phyloP scores from a whole-genome alignment of 2,888 invertebrate species.

The Caenorhabditis zanzibari region DNA sequence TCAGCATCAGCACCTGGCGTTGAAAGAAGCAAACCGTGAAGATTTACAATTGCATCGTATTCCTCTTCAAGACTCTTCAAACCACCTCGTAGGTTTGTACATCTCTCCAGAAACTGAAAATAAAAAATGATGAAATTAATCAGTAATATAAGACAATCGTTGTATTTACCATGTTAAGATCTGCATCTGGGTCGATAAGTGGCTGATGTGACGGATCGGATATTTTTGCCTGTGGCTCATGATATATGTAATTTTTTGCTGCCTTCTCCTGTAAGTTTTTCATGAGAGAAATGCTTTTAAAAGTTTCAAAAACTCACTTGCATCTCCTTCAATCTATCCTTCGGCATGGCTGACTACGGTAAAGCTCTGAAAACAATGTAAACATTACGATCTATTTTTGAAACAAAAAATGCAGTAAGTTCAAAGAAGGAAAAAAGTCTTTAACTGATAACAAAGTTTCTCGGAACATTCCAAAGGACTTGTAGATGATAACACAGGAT shows the following conservation, averaged over 20 bases:
- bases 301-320: too few species aligned
- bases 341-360: constrained; percentile 53
- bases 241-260: not conserved
- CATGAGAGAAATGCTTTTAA: too few species aligned
- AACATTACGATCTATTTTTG: not conserved
- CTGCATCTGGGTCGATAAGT: constrained; percentile 59
- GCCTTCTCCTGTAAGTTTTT: constrained; percentile 50
- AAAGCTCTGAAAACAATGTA: constrained; percentile 26
- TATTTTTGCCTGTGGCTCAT: not conserved
- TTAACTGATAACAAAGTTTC: constrained; percentile 34
- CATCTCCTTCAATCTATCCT: constrained; percentile 65
- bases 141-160: too few species aligned
- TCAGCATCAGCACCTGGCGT: constrained; percentile 67
- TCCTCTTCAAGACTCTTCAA: constrained; percentile 57
- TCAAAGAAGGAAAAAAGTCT: constrained; percentile 14
- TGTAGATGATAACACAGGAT: not conserved
- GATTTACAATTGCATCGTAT: constrained; percentile 47
- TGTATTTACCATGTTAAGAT: constrained; percentile 65
- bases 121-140: not conserved
- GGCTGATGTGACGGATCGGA: constrained; percentile 41
- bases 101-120: constrained; percentile 61
- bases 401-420: not conserved
- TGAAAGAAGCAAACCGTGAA: constrained; percentile 53
- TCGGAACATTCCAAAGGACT: constrained; percentile 7
- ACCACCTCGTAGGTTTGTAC: constrained; percentile 48